Conservation (phyloP, 2,888 invertebrate genomes). For the Amaurobius ferox region DNA sequence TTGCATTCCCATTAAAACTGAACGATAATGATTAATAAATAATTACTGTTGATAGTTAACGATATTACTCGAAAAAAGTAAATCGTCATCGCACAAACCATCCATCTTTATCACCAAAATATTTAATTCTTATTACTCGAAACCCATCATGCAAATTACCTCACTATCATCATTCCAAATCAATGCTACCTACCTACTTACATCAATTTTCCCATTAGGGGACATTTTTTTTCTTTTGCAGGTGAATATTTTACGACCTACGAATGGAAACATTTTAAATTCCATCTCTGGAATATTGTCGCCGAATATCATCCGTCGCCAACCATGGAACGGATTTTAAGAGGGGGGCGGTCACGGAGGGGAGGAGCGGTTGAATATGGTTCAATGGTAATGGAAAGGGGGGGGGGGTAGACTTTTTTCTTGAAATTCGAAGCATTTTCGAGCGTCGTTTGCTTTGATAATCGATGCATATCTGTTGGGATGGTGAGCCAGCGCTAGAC, state of each 20-base stretch:
- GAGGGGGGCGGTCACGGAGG: neutral
- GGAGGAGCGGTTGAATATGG: neutral
- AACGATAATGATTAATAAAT: too few relatives aligned
- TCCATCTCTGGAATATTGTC: neutral
- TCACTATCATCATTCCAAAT: neutral
- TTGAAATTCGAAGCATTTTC: neutral
- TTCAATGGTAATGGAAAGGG: slow-evolving; percentile 21
- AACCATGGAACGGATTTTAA: neutral
- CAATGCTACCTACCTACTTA: neutral
- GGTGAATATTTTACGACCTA: neutral
- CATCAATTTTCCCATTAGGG: neutral
- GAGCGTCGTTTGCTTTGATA: neutral
- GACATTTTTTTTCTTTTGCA: neutral
- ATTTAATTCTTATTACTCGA: too few relatives aligned
- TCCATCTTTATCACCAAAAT: too few relatives aligned
- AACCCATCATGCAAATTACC: neutral
- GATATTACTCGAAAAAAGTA: too few relatives aligned
- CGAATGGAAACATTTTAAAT: neutral
- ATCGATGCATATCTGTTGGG: slow-evolving; percentile 7
- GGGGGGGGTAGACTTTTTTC: neutral
- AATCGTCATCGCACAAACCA: too few relatives aligned
- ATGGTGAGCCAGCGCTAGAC: neutral
- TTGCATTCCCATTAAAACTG: too few relatives aligned
- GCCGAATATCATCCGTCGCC: neutral
- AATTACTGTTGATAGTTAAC: too few relatives aligned